Evolutionary conservation across 1,140 invertebrate species (phyloP), one percentile per base, ranked within the genome.

Genomic region (Parapsyche elsis): DNA sequence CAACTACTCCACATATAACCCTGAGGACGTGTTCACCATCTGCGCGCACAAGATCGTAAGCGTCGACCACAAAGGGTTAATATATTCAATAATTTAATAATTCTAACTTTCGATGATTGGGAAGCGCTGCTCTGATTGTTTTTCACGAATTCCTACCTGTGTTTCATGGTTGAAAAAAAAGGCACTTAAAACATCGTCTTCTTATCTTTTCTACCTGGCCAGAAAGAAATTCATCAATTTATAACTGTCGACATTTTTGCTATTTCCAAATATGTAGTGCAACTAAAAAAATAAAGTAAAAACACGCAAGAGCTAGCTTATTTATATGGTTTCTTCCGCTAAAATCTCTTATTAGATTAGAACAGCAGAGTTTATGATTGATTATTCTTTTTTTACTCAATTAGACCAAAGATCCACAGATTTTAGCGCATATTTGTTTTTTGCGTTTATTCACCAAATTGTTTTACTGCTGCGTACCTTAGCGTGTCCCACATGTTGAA

Each of bases 21-120:
- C 88, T 5, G 81, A 86, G 2, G 85, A 86, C 19, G 82, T 87
- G 2, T 92, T 90, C 81, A 91, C 90, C 0, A 88, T 92, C 23
- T 88, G 90, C 5, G 89, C 89, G 5, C 91, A 92, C 85, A 88
- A 91, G 82, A 87, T 92, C 1, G 88, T 92, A 53, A 90, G 87
- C 61, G 90, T 90, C 19, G 88, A 90, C 80, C 88, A 90, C 77
- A 81, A 88, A 78, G 91, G 91, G 90, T 92, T 85, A 87, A 84
- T 84, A 75, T 79, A n/a, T 67, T 12, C 12, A 67, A 26, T 61
- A 2, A 19, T 61, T n/a, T n/a, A n/a, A n/a, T n/a, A n/a, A 61
- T 19, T 9, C 21, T 9, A 61, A 21, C 10, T 12, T 12, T 53
- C 16, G 19, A 57, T 57, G 53, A 57, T 14, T 61, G 9, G 57